Percentiles rank a stretch among this genome's conserved stretches.
phyloP scores from a whole-genome alignment of 2,888 invertebrate species.

The Meteorus colon region DNA sequence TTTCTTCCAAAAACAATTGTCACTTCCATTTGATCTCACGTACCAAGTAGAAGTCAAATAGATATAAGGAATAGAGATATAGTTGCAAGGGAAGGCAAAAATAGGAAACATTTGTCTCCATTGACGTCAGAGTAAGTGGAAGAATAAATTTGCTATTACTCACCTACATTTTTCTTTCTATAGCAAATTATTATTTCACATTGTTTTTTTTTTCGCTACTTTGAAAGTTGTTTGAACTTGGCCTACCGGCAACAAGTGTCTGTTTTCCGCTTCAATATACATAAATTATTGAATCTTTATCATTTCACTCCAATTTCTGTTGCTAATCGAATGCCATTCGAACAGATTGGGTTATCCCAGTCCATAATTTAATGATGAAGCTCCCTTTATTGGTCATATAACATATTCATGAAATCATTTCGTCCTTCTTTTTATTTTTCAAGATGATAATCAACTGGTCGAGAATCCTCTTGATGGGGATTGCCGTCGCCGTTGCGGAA shows the following conservation, averaged over 20 bases:
- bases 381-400: too few relatives aligned
- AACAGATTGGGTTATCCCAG: not conserved
- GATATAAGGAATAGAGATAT: not conserved
- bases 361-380: too few relatives aligned
- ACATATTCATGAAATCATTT: not conserved
- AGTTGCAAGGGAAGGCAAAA: not conserved
- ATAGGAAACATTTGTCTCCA: not conserved
- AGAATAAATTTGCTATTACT: not conserved
- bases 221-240: slow-evolving; percentile 17
- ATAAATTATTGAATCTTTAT: not conserved
- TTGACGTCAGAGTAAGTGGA: not conserved
- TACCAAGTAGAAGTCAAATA: slow-evolving; percentile 9
- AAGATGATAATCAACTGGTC: slow-evolving; percentile 62
- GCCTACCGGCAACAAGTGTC: slow-evolving; percentile 52
- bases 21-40: not conserved
- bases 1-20: slow-evolving; percentile 6
- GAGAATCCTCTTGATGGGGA: slow-evolving; percentile 58
- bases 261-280: slow-evolving; percentile 30
- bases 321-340: not conserved
- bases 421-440: not conserved
- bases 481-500: slow-evolving; percentile 55
- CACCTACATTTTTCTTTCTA: not conserved
- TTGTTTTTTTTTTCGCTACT: not conserved
- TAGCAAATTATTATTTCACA: too few relatives aligned
- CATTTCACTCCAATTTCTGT: not conserved